Evolutionary conservation across 2,113 vertebrate species (phyloP).

Genomic region (Cyanocitta stelleri): DNA sequence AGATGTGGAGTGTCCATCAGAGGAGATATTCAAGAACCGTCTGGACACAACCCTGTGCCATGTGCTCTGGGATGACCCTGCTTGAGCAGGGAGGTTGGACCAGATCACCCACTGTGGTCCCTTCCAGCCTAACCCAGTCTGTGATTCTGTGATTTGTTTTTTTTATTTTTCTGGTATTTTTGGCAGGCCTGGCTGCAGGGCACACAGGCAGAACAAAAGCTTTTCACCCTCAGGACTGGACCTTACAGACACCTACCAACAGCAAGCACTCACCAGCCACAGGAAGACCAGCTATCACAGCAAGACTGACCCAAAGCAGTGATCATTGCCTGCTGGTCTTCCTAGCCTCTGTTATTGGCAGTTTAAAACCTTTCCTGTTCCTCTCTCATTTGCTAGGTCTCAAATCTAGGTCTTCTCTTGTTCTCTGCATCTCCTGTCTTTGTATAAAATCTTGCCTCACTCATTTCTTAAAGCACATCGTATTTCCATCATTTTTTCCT

Average conservation of each 20-base stretch:
- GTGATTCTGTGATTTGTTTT: background rate
- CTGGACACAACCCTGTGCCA: background rate
- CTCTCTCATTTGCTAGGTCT: background rate
- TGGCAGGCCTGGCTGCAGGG: background rate
- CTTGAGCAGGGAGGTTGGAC: background rate
- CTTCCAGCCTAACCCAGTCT: background rate
- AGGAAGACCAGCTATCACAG: background rate
- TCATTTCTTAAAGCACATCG: background rate
- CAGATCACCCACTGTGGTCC: background rate
- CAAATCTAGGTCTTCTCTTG: background rate
- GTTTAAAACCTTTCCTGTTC: background rate
- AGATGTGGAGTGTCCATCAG: background rate
- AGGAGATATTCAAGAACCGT: fast-evolving
- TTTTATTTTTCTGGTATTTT: background rate
- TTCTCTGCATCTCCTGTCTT: background rate
- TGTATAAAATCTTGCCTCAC: background rate
- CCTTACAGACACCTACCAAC: background rate
- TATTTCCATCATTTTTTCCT: background rate
- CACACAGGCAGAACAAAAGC: background rate
- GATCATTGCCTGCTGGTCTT: background rate
- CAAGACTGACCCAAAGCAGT: background rate
- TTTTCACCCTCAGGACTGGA: background rate
- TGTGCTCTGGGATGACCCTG: background rate
- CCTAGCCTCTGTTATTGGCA: background rate
- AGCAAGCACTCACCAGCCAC: background rate